Base-by-base conservation (phyloP, 2,797 vertebrate genomes). In the Hozukius guyotensis region DNA sequence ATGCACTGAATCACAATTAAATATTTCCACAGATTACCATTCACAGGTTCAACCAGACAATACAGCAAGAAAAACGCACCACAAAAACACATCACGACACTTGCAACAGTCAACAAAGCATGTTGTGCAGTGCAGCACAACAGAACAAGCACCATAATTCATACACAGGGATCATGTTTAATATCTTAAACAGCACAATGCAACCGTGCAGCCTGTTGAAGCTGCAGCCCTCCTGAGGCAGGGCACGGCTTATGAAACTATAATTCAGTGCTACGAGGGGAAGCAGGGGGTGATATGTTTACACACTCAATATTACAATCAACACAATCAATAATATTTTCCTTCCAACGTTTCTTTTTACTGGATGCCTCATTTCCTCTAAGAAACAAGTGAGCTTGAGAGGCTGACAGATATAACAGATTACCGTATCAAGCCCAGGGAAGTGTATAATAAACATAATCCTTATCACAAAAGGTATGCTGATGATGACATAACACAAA, bases 231-330 rank as follows among this genome's bases (percentile, higher is more conserved):
- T 59, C 42, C 66, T 8, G 18, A 66, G 25, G 77, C 8, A 20
- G 59, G 7, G 2, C 8, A 4, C 20, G 29, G 55, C 34, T 78
- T 81, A 87, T 82, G 77, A 82, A 87, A 80, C 72, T 12, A 81
- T 78, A 77, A 87, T 18, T 89, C 80, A 76, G 36, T 22, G 66
- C 16, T 61, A 77, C 16, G n/a, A 2, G 14, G 7, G 14, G 20
- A 52, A 86, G 25, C 31, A 66, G 25, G 29, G 2, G 8, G 0
- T 3, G 13, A 63, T 77, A 59, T 61, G n/a, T 75, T 77, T 32
- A n/a, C 61, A 65, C n/a, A 49, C 4, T 27, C 38, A n/a, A n/a
- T n/a, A n/a, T n/a, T 31, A 52, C 46, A 8, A 77, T 70, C 31
- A 73, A 20, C 11, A 29, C 18, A 24, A 36, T 36, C 27, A 27